These are phyloP conservation scores for Callopanchax toddi DNA, from an alignment of 2,113 vertebrate species.

Conservation along the genomic window DNA sequence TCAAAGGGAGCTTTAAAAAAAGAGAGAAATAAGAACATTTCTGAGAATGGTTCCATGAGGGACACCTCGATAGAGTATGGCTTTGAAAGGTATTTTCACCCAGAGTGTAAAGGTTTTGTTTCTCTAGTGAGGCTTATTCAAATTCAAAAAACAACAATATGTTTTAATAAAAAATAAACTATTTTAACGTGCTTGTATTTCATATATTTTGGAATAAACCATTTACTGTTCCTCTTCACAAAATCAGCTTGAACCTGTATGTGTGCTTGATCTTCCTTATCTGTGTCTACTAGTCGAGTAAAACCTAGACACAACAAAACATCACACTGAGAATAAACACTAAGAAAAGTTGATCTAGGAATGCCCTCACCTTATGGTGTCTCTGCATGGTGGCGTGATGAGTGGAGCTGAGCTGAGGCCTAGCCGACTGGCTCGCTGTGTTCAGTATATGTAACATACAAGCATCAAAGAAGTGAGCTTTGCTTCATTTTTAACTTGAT, in stretches of 20 bases:
- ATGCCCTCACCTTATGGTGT: conserved; percentile 56
- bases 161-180: no score
- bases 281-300: conserved; percentile 19
- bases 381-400: conserved; percentile 42
- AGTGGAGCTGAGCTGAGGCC: conserved; percentile 51
- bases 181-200: no score
- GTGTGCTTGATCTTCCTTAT: conserved; percentile 12
- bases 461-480: not conserved
- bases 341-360: conserved; percentile 28
- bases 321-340: conserved; percentile 36
- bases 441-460: conserved; percentile 6
- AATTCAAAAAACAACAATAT: no score
- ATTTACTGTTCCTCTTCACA: not conserved
- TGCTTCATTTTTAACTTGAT: conserved; percentile 33
- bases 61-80: no score
- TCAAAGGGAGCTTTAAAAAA: no score
- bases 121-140: no score
- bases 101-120: no score
- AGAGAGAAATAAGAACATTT: no score
- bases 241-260: conserved; percentile 4
- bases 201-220: not conserved
- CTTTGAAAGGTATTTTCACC: no score
- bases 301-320: conserved; percentile 67
- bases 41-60: no score
- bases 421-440: conserved; percentile 37